A percentile compares a stretch with the other conserved stretches of the same genome.
Conservation (phyloP, 2,888 invertebrate species). For the Stenchaetothrips biformis region DNA sequence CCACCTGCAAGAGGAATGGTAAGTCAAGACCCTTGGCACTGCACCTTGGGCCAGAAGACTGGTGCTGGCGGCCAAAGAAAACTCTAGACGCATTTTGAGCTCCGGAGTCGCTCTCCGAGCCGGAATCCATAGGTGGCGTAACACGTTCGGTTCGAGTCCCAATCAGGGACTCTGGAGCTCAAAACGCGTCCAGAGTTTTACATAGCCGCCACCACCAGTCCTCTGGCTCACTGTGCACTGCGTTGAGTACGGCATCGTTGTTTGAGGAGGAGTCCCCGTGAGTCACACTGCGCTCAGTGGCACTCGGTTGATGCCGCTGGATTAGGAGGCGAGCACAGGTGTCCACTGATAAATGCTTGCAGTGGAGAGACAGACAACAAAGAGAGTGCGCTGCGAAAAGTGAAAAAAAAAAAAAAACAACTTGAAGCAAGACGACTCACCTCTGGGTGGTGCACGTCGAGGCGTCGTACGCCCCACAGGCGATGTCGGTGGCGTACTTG, state of each 20-base stretch:
- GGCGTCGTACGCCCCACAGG: slow-evolving; percentile 65
- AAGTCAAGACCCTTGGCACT: not conserved
- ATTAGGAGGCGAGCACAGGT: not conserved
- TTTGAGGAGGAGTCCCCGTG: not conserved
- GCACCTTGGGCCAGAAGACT: no score
- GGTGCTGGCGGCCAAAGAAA: no score
- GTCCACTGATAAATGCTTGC: not conserved
- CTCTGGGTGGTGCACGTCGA: slow-evolving; percentile 60
- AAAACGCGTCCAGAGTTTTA: no score
- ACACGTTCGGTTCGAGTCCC: no score
- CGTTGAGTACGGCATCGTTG: no score
- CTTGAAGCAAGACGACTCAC: not conserved
- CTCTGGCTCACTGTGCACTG: no score
- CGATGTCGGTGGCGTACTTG: slow-evolving; percentile 66
- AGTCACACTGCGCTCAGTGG: no score
- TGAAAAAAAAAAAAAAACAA: not conserved
- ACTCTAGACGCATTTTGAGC: no score
- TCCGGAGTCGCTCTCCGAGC: no score
- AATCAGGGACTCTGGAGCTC: no score
- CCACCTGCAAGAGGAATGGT: slow-evolving; percentile 45
- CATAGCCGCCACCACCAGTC: no score
- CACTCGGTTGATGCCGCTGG: not conserved
- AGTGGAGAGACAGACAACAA: not conserved
- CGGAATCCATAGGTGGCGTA: no score
- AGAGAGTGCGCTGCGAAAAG: not conserved